Evolutionary conservation across 2,113 vertebrate species (phyloP).

Genomic region (Zootoca vivipara): DNA sequence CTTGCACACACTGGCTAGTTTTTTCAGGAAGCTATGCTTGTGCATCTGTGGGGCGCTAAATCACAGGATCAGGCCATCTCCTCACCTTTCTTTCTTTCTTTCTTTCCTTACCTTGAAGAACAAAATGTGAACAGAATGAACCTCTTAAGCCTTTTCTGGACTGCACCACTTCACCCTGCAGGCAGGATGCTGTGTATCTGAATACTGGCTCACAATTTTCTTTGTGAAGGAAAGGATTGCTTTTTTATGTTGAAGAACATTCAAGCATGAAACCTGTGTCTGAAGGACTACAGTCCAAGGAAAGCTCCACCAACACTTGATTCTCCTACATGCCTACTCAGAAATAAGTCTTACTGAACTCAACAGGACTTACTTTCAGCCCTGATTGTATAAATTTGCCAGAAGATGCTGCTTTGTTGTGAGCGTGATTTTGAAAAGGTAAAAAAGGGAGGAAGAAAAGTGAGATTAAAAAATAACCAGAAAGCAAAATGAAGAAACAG

Average conservation of each 20-base stretch:
- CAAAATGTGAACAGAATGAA: neutral
- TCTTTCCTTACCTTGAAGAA: neutral
- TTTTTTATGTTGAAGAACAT: neutral
- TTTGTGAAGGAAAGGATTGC: neutral
- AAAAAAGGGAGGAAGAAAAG: neutral
- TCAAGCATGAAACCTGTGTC: neutral
- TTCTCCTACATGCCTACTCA: neutral
- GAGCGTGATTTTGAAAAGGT: neutral
- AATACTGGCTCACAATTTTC: neutral
- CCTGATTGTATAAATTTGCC: neutral
- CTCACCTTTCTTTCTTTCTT: neutral
- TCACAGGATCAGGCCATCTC: neutral
- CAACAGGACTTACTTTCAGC: no score
- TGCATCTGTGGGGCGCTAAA: no score
- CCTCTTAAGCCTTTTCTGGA: neutral
- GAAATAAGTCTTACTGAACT: no score
- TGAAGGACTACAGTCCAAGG: neutral
- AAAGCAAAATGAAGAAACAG: neutral
- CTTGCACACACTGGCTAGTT: neutral
- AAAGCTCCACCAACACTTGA: neutral
- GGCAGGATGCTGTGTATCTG: neutral
- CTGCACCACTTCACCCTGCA: neutral
- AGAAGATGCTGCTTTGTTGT: neutral
- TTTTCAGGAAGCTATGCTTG: neutral
- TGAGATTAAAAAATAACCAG: conserved; percentile 2